Conservation (phyloP, 2,888 invertebrate species). For the Xestia c-nigrum region DNA sequence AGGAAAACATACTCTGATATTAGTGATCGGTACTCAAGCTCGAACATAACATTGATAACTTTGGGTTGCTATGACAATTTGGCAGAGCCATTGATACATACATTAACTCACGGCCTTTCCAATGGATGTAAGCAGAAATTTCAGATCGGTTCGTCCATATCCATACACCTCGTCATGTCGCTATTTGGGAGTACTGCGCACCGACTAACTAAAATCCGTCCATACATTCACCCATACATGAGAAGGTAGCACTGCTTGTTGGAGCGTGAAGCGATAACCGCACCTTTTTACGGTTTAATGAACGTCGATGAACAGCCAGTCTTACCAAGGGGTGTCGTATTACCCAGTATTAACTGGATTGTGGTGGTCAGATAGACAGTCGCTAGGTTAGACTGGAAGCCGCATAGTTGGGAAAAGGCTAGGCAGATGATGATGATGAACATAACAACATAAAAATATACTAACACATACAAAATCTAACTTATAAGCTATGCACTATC, state of each 20-base stretch:
- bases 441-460: no score
- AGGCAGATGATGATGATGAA: no score
- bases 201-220: not conserved
- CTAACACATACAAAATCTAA: no score
- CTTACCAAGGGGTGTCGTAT: no score
- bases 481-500: no score
- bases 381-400: no score
- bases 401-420: no score
- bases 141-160: not conserved
- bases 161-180: not conserved
- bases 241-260: not conserved
- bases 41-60: not conserved
- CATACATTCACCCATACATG: not conserved
- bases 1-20: slow-evolving; percentile 28
- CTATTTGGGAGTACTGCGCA: not conserved
- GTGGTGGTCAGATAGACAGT: no score
- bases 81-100: not conserved
- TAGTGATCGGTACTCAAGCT: not conserved
- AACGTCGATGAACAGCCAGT: no score
- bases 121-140: not conserved
- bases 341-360: no score
- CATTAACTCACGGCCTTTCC: not conserved
- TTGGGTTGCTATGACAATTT: slow-evolving; percentile 1
- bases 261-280: not conserved
- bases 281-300: not conserved